These are phyloP conservation scores for Guaruba guarouba DNA, from an alignment of 2,113 vertebrate species.

Conservation along the genomic window DNA sequence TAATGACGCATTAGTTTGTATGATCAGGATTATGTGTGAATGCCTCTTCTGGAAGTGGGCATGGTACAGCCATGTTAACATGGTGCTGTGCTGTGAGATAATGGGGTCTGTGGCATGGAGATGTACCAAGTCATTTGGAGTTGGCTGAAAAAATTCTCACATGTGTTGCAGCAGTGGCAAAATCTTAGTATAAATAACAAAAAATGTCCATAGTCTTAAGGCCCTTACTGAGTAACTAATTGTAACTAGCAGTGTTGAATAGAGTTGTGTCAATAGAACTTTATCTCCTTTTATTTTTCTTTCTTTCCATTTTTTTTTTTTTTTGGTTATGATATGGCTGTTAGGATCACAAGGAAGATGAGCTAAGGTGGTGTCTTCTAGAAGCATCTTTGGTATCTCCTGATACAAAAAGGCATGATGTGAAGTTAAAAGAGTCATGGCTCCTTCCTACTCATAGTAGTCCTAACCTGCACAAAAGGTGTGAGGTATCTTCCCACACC, in stretches of 20 bases:
- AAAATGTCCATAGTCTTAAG: background rate
- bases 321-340: background rate
- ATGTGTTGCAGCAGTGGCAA: background rate
- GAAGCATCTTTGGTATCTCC: background rate
- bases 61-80: background rate
- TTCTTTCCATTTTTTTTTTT: background rate
- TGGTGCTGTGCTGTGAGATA: background rate
- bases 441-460: rapidly evolving
- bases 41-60: background rate
- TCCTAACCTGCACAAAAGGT: background rate
- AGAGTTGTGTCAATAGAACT: background rate
- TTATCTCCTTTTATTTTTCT: background rate
- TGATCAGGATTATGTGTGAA: background rate
- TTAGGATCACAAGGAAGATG: background rate
- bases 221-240: background rate
- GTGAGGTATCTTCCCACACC: background rate
- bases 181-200: background rate
- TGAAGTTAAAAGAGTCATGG: background rate
- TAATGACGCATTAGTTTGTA: background rate
- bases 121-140: background rate
- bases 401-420: background rate
- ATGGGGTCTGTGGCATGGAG: background rate
- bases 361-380: background rate
- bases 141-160: background rate
- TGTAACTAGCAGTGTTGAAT: background rate